phyloP scores from a whole-genome alignment of 2,888 invertebrate genomes.

The Tipula confusa region DNA sequence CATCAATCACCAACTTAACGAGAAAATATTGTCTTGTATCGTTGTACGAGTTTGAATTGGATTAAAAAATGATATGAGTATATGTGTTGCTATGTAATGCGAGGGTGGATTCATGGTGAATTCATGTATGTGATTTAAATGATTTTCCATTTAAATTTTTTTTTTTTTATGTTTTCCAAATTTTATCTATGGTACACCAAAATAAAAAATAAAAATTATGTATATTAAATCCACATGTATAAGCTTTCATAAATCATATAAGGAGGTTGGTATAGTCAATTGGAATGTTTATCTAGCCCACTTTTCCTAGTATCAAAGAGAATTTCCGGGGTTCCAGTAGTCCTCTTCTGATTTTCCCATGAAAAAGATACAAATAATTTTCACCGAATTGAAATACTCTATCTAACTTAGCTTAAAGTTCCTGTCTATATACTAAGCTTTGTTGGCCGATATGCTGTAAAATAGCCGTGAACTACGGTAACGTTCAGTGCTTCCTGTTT shows the following conservation, averaged over 20 bases:
- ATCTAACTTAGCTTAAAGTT: too few species aligned
- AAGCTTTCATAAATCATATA: neutral
- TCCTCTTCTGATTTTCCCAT: too few species aligned
- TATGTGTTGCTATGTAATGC: neutral
- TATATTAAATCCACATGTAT: constrained; percentile 12
- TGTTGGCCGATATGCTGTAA: too few species aligned
- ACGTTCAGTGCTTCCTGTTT: too few species aligned
- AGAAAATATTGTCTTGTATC: neutral
- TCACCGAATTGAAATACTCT: too few species aligned
- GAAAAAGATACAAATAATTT: too few species aligned
- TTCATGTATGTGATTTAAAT: constrained; percentile 15
- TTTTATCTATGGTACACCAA: constrained; percentile 5
- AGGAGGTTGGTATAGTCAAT: neutral
- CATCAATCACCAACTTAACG: constrained; percentile 30
- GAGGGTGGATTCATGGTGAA: constrained; percentile 12
- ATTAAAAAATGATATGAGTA: neutral
- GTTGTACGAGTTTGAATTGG: neutral
- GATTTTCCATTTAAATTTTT: constrained; percentile 25
- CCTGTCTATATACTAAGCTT: too few species aligned
- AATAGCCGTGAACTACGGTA: too few species aligned
- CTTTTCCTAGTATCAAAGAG: too few species aligned
- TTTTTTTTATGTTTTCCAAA: constrained; percentile 5
- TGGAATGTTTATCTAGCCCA: too few species aligned
- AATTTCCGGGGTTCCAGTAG: too few species aligned
- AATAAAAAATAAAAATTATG: neutral